phyloP scores from a whole-genome alignment of 2,888 invertebrate genomes.

The Drosophila neoperkinsi region DNA sequence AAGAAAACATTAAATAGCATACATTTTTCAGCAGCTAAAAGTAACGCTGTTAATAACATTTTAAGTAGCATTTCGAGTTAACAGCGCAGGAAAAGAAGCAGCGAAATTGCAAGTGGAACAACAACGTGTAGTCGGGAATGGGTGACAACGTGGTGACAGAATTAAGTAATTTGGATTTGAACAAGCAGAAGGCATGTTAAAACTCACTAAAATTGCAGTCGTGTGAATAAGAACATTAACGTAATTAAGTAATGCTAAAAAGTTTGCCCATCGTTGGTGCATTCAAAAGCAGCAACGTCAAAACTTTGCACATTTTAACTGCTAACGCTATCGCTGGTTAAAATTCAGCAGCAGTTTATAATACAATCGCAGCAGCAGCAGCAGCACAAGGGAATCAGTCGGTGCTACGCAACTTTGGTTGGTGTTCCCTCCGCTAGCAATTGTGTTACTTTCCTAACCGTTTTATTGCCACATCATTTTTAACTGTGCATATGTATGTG shows the following conservation, averaged over 20 bases:
- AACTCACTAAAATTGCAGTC: conserved; percentile 40
- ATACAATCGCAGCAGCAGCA: conserved; percentile 44
- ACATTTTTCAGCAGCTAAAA: background rate
- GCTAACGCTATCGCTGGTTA: conserved; percentile 32
- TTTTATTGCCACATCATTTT: conserved; percentile 52
- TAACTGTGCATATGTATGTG: conserved; percentile 27
- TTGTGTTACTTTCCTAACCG: conserved; percentile 33
- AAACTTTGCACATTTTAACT: conserved; percentile 38
- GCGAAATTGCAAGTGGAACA: conserved; percentile 12
- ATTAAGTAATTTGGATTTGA: conserved; percentile 88
- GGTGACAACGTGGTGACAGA: conserved; percentile 88
- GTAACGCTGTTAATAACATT: conserved; percentile 21
- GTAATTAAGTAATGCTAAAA: conserved; percentile 76
- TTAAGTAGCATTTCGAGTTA: background rate
- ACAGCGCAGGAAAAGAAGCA: conserved; percentile 15
- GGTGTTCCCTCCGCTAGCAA: conserved; percentile 64
- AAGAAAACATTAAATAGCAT: background rate
- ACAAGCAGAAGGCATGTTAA: conserved; percentile 90
- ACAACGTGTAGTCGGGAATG: conserved; percentile 84
- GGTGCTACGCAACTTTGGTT: conserved; percentile 84
- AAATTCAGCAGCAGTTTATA: conserved; percentile 46
- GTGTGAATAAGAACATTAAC: conserved; percentile 44
- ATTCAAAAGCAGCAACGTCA: conserved; percentile 42
- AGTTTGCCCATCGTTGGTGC: conserved; percentile 53
- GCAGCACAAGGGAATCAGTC: conserved; percentile 46